Evolutionary conservation across 1,140 invertebrate species (phyloP).

Genomic region (Dinothrombium tinctorium): DNA sequence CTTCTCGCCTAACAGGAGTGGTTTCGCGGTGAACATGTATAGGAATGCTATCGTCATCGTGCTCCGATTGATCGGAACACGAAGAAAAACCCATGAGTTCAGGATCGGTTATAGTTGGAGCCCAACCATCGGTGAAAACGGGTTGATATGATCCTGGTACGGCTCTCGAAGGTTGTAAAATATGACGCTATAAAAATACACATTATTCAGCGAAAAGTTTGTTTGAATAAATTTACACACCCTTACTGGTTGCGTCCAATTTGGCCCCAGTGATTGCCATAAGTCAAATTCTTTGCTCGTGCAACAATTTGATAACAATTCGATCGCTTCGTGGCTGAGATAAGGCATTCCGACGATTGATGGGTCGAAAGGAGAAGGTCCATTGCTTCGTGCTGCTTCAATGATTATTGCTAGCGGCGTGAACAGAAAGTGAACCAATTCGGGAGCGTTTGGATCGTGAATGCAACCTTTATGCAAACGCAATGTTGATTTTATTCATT

Average conservation of each 20-base stretch:
- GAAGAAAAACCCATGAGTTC: conserved; percentile 11
- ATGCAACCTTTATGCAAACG: conserved; percentile 28
- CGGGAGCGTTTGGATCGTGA: conserved; percentile 94
- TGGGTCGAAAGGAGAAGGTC: conserved; percentile 37
- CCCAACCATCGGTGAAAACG: conserved; percentile 84
- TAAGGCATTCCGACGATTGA: conserved; percentile 67
- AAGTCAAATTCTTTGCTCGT: conserved; percentile 93
- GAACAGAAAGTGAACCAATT: conserved; percentile 93
- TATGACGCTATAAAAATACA: background rate
- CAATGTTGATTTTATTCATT: conserved; percentile 1
- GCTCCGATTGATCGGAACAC: conserved; percentile 2
- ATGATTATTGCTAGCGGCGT: conserved; percentile 36
- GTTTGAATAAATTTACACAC: background rate
- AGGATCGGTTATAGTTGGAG: conserved; percentile 26
- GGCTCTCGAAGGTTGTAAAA: background rate
- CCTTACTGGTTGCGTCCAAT: conserved; percentile 38
- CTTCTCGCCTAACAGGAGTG: background rate
- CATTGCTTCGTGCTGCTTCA: conserved; percentile 11
- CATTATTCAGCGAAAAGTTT: background rate
- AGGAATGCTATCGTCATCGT: conserved; percentile 1
- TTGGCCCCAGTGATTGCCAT: conserved; percentile 83
- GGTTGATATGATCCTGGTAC: conserved; percentile 48
- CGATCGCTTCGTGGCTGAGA: conserved; percentile 75
- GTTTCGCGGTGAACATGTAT: background rate
- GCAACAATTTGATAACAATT: conserved; percentile 82